Conservation (phyloP, 2,797 vertebrate species). For the Crenichthys baileyi region DNA sequence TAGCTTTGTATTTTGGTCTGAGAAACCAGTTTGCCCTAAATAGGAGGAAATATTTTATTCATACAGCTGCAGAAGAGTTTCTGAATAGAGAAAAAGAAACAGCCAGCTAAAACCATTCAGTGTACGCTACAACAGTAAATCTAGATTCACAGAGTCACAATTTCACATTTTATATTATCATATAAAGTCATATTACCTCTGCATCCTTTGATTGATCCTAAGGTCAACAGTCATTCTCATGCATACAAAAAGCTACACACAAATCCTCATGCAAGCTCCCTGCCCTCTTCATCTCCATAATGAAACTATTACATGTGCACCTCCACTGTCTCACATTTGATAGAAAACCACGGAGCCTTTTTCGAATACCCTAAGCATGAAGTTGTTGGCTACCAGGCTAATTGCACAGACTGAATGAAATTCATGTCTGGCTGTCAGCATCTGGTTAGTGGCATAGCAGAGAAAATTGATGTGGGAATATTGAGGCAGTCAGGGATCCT, state of each 20-base stretch:
- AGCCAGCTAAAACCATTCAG: conserved; percentile 30
- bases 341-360: conserved; percentile 59
- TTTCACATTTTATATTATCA: conserved; percentile 34
- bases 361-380: conserved; percentile 45
- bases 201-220: conserved; percentile 39
- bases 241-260: conserved; percentile 18
- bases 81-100: conserved; percentile 11
- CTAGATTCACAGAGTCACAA: conserved; percentile 40
- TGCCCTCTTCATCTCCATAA: conserved; percentile 37
- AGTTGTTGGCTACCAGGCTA: conserved; percentile 39
- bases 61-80: conserved; percentile 37
- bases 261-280: conserved; percentile 16
- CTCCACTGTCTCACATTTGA: conserved; percentile 47
- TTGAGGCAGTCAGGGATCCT: conserved; percentile 69
- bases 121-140: conserved; percentile 34
- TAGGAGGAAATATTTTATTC: conserved; percentile 55
- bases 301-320: conserved; percentile 39
- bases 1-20: conserved; percentile 42
- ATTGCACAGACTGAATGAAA: conserved; percentile 60
- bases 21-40: conserved; percentile 47
- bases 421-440: conserved; percentile 47
- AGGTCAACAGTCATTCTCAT: conserved; percentile 45
- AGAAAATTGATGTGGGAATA: conserved; percentile 67
- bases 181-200: conserved; percentile 39
- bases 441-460: conserved; percentile 60